phyloP scores from a whole-genome alignment of 2,113 vertebrate species.

The Burhinus oedicnemus region DNA sequence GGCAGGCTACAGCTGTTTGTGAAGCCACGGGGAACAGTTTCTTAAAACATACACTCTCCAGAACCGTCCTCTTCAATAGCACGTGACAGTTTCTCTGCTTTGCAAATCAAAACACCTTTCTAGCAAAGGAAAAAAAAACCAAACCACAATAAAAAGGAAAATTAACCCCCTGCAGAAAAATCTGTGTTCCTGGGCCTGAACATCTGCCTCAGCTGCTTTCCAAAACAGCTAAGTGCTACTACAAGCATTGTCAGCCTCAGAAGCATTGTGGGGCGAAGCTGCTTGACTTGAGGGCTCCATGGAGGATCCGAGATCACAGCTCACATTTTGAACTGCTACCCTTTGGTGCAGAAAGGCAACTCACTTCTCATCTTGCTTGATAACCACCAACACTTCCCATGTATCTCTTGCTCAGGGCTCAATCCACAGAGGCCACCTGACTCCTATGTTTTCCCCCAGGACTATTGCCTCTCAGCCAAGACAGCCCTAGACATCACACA shows the following conservation, averaged over 20 bases:
- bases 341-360: neutral
- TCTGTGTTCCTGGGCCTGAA: neutral
- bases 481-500: neutral
- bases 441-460: neutral
- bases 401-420: neutral
- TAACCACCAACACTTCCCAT: neutral
- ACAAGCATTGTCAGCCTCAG: neutral
- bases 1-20: neutral
- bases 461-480: neutral
- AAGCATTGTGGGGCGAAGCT: neutral
- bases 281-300: neutral
- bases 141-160: neutral
- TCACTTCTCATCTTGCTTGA: neutral
- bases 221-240: neutral
- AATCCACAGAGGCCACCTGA: neutral
- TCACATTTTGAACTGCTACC: neutral
- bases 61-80: neutral
- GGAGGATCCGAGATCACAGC: neutral
- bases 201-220: conserved; percentile 12
- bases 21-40: neutral
- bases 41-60: neutral
- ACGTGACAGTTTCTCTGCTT: neutral
- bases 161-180: neutral
- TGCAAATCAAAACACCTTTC: neutral
- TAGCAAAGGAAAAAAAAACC: neutral